A percentile compares a stretch with the other conserved stretches of the same genome.
Conservation (phyloP, 1,140 invertebrate species). For the Cydia strobilella region DNA sequence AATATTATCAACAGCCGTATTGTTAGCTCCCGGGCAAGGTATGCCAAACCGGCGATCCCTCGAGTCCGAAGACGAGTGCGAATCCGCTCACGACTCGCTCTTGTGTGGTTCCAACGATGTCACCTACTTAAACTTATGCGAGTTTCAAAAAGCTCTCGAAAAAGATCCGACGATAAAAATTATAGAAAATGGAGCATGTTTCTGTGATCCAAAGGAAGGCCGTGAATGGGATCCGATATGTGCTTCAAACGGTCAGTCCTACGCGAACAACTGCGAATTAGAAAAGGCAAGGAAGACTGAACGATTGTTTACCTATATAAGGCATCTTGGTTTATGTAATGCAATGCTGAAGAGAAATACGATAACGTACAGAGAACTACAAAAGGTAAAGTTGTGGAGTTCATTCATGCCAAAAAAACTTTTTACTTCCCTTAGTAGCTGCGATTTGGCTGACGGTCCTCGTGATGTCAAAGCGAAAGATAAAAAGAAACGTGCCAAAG, state of each 20-base stretch:
- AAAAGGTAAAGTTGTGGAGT: constrained; percentile 9
- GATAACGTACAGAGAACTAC: background rate
- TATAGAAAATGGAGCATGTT: background rate
- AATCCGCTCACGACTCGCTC: background rate
- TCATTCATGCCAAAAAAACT: constrained; percentile 14
- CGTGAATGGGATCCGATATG: constrained; percentile 11
- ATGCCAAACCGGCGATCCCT: background rate
- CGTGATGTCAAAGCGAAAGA: background rate
- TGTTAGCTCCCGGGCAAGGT: background rate
- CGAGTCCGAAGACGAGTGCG: background rate
- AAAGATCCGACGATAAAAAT: background rate
- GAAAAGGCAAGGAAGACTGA: background rate
- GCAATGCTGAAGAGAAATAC: background rate
- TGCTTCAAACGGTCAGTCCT: background rate
- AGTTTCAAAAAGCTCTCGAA: background rate
- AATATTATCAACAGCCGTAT: background rate
- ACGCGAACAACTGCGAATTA: constrained; percentile 15
- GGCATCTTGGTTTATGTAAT: constrained; percentile 1
- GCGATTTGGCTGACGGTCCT: background rate
- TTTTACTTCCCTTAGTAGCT: background rate
- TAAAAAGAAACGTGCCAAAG: background rate
- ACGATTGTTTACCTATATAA: background rate
- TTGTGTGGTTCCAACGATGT: constrained; percentile 3
- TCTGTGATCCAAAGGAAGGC: background rate
- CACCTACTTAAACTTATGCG: constrained; percentile 6